These are phyloP conservation scores for Dasyprocta punctata DNA, from an alignment of 2,113 vertebrate genomes.

Conservation along the genomic window DNA sequence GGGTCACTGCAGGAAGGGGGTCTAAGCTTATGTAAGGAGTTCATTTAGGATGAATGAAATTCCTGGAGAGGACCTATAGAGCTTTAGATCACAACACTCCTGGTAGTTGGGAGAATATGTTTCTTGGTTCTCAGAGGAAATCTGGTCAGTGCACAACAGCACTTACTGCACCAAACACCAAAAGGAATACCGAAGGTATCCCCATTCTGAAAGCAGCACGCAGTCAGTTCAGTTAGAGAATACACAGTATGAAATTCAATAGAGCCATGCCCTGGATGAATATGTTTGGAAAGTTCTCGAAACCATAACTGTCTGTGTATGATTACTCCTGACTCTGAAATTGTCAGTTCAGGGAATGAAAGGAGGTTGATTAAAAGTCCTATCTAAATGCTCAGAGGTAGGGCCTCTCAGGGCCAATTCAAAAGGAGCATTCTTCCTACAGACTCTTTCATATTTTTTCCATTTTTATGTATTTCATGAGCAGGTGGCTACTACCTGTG, in stretches of 20 bases:
- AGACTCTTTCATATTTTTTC: conserved; percentile 58
- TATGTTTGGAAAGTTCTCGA: conserved; percentile 57
- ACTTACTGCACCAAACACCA: neutral
- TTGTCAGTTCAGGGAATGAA: conserved; percentile 68
- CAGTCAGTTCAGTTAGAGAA: conserved; percentile 32
- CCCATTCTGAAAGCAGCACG: neutral
- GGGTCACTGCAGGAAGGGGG: neutral
- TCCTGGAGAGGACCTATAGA: neutral
- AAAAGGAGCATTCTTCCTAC: conserved; percentile 69
- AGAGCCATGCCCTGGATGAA: neutral
- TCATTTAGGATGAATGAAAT: neutral
- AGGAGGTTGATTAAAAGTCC: conserved; percentile 72
- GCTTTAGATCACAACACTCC: neutral
- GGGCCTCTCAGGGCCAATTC: conserved; percentile 51
- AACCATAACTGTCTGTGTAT: conserved; percentile 61
- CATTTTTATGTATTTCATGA: conserved; percentile 65
- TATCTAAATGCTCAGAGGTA: conserved; percentile 42
- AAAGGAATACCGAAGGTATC: neutral
- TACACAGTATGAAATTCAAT: neutral
- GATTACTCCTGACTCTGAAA: conserved; percentile 74
- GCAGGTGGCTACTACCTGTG: conserved; percentile 78
- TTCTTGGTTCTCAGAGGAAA: neutral
- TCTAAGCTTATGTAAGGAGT: neutral
- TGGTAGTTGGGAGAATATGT: neutral
- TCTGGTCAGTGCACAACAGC: neutral